phyloP scores from a whole-genome alignment of 2,888 invertebrate species.

The Bombyx huttoni region DNA sequence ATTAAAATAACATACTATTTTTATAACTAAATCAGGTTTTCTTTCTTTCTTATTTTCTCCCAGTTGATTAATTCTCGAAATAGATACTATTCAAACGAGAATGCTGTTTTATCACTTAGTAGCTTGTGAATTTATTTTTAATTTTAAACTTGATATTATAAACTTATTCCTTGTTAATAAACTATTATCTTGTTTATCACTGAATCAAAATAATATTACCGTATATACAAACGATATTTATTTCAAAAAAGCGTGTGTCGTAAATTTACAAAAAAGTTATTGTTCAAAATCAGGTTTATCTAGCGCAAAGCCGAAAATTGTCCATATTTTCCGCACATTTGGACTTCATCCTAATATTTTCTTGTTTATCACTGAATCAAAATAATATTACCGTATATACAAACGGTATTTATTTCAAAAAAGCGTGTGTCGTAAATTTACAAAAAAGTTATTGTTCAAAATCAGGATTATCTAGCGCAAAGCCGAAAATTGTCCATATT shows the following conservation, averaged over 20 bases:
- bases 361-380: too few relatives aligned
- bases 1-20: too few relatives aligned
- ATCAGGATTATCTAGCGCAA: neutral
- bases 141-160: too few relatives aligned
- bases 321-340: slow-evolving; percentile 1
- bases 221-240: neutral
- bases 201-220: neutral
- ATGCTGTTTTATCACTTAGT: too few relatives aligned
- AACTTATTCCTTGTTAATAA: too few relatives aligned
- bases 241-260: neutral
- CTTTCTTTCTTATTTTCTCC: too few relatives aligned
- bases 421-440: neutral
- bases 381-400: neutral
- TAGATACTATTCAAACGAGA: too few relatives aligned
- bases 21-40: too few relatives aligned
- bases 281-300: neutral
- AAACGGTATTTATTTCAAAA: neutral
- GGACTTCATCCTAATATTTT: neutral
- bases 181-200: too few relatives aligned
- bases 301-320: neutral
- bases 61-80: too few relatives aligned
- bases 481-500: slow-evolving; percentile 1
- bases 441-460: neutral
- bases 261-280: neutral
- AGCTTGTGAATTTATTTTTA: too few relatives aligned